These are phyloP conservation scores for Lepidostoma basale DNA, from an alignment of 1,140 invertebrate species.

Conservation along the genomic window DNA sequence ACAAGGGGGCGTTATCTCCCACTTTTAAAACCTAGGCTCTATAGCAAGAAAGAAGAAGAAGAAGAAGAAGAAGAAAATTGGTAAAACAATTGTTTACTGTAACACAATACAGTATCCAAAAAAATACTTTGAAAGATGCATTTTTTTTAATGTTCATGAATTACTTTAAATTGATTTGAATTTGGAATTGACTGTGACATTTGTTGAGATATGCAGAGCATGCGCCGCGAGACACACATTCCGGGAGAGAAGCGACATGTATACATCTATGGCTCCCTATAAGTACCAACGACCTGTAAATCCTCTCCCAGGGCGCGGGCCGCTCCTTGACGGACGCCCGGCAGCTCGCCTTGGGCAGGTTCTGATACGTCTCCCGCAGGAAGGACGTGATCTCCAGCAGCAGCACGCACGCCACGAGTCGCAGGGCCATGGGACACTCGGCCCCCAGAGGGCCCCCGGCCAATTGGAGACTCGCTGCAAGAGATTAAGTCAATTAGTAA, in stretches of 20 bases:
- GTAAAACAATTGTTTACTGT: too few species aligned
- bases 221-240: conserved; percentile 16
- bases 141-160: too few species aligned
- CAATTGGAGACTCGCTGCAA: conserved; percentile 82
- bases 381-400: conserved; percentile 97
- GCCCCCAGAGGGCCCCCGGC: conserved; percentile 72
- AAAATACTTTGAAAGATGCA: too few species aligned
- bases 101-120: too few species aligned
- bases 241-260: conserved; percentile 38
- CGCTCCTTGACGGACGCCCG: conserved; percentile 73
- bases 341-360: conserved; percentile 70
- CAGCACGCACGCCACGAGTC: conserved; percentile 90
- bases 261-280: conserved; percentile 47
- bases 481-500: conserved; percentile 44
- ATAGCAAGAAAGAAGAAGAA: too few species aligned
- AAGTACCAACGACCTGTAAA: conserved; percentile 65
- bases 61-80: too few species aligned
- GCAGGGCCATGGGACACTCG: conserved; percentile 88
- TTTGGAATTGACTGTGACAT: too few species aligned
- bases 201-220: conserved; percentile 15
- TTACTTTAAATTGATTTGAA: too few species aligned
- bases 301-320: conserved; percentile 76
- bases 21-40: too few species aligned
- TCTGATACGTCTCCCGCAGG: conserved; percentile 92
- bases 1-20: too few species aligned